These are phyloP conservation scores for Pontoporia blainvillei DNA, from an alignment of 2,113 vertebrate species.

Conservation along the genomic window DNA sequence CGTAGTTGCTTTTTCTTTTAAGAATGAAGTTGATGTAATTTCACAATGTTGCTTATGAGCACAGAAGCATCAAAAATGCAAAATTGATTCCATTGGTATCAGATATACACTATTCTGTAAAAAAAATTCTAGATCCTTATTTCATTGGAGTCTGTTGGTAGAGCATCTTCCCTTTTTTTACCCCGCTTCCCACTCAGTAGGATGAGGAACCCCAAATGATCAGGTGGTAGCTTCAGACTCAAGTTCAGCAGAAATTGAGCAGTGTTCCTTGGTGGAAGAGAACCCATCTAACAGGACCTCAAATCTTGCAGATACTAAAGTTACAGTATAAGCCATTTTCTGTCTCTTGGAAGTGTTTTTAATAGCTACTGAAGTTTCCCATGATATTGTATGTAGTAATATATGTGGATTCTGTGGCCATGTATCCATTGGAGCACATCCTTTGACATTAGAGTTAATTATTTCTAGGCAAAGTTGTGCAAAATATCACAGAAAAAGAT, in stretches of 20 bases:
- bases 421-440: background rate
- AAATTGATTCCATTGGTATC: background rate
- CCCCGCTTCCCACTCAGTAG: background rate
- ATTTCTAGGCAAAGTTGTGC: background rate
- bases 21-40: background rate
- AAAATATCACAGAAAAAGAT: background rate
- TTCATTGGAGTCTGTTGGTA: background rate
- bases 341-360: background rate
- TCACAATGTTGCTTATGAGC: background rate
- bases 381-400: background rate
- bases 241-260: background rate
- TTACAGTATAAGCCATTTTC: background rate
- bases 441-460: background rate
- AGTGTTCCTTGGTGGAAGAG: background rate
- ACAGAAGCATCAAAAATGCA: background rate
- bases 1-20: background rate
- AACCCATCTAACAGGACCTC: background rate
- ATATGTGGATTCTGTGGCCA: background rate
- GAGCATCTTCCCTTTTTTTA: background rate
- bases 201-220: background rate
- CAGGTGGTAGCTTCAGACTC: background rate
- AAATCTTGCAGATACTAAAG: background rate
- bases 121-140: background rate
- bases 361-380: background rate
- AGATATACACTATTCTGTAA: rapidly evolving